Evolutionary conservation across 2,113 vertebrate species (phyloP).

Genomic region (Melospiza melodia): DNA sequence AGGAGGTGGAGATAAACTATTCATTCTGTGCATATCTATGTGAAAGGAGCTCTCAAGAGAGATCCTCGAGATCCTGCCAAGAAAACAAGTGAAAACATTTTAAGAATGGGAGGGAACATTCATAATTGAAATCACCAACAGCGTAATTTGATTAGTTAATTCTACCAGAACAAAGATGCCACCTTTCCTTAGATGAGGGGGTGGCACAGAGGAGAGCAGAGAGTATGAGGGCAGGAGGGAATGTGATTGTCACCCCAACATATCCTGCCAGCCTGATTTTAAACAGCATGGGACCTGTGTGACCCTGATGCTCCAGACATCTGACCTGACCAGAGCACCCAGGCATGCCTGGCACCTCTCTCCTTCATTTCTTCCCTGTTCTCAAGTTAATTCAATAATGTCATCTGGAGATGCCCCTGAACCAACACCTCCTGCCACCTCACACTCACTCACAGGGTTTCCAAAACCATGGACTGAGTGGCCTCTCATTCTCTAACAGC

Average conservation of each 20-base stretch:
- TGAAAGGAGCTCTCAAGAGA: slow-evolving; percentile 20
- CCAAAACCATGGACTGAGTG: not conserved
- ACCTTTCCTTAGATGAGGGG: not conserved
- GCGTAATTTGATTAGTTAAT: not conserved
- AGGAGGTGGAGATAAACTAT: slow-evolving; percentile 51
- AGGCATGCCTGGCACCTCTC: not conserved
- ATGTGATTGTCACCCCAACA: not conserved
- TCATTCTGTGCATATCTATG: slow-evolving; percentile 39
- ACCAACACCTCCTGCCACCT: not conserved
- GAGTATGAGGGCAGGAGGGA: not conserved
- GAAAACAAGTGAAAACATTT: slow-evolving; percentile 52
- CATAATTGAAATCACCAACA: slow-evolving; percentile 50
- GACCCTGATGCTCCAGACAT: not conserved
- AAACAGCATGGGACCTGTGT: not conserved
- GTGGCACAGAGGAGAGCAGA: not conserved
- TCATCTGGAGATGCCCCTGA: not conserved
- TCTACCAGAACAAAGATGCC: slow-evolving; percentile 38
- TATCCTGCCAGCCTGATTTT: not conserved
- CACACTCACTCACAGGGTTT: not conserved
- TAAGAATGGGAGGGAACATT: slow-evolving; percentile 41
- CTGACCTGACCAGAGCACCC: not conserved
- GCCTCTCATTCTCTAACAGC: not conserved
- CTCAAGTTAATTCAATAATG: not conserved
- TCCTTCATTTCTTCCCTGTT: not conserved
- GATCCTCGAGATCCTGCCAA: slow-evolving; percentile 18